Conservation (phyloP, 2,797 vertebrate species). For the Enteromius trimaculatus region DNA sequence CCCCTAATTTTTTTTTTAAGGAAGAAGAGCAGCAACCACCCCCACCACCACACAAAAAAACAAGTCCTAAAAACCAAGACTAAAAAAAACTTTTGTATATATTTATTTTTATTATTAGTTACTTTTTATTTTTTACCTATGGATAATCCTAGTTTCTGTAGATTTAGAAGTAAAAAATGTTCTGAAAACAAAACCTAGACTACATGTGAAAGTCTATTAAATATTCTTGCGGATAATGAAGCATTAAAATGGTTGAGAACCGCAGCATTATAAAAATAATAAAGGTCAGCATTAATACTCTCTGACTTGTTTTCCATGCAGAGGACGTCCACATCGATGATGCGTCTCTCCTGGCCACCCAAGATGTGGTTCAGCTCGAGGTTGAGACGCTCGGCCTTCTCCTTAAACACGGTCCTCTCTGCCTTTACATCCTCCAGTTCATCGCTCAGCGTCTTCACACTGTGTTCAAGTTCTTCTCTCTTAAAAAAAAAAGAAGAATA, state of each 20-base stretch:
- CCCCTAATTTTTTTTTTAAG: background rate
- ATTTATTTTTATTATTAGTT: background rate
- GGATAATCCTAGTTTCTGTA: background rate
- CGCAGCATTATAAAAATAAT: background rate
- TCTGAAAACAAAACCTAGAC: background rate
- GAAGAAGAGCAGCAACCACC: background rate
- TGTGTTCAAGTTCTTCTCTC: constrained; percentile 90
- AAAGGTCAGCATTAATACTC: background rate
- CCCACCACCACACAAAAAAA: too few species aligned
- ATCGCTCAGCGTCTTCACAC: constrained; percentile 87
- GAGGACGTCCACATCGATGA: constrained; percentile 93
- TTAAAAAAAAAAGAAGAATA: constrained; percentile 58
- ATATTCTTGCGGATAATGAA: background rate
- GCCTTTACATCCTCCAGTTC: constrained; percentile 93
- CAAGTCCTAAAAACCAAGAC: too few species aligned
- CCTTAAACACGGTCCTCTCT: constrained; percentile 91
- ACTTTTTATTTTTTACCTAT: background rate
- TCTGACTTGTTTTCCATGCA: constrained; percentile 96
- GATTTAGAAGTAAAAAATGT: background rate
- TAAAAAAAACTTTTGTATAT: too few species aligned
- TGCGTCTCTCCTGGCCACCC: constrained; percentile 86
- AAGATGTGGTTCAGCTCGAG: constrained; percentile 93
- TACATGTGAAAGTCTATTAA: background rate
- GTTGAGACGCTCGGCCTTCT: constrained; percentile 93
- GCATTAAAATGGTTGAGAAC: background rate